Conservation (phyloP, 2,888 invertebrate species). For the Chouioia cunea region DNA sequence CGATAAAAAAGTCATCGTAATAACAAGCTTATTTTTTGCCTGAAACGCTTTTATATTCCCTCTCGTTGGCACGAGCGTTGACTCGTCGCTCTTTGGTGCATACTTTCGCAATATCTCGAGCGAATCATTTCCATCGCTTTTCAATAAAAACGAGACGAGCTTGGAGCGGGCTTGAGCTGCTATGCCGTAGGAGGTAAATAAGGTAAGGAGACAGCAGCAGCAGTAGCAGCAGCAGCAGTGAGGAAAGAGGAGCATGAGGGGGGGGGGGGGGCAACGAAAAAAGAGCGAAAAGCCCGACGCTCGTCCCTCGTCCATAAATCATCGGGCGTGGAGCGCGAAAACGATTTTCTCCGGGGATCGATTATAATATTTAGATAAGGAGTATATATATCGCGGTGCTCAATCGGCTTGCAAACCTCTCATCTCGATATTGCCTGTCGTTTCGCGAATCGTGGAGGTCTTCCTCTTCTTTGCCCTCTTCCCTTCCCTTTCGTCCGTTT, state of each 20-base stretch:
- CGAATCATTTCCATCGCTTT: slow-evolving; percentile 39
- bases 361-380: slow-evolving; percentile 44
- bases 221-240: not conserved
- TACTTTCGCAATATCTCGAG: slow-evolving; percentile 48
- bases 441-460: slow-evolving; percentile 39
- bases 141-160: slow-evolving; percentile 30
- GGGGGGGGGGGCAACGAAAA: slow-evolving; percentile 8
- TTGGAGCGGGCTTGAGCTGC: not conserved
- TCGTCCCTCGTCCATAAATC: slow-evolving; percentile 33
- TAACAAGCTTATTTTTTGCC: slow-evolving; percentile 49
- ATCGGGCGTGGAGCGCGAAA: slow-evolving; percentile 8
- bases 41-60: slow-evolving; percentile 50
- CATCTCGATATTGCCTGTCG: slow-evolving; percentile 6
- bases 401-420: slow-evolving; percentile 16
- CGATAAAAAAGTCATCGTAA: slow-evolving; percentile 11
- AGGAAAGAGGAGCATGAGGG: not conserved
- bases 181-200: not conserved
- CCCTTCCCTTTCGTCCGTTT: too few relatives aligned
- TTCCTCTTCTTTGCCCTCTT: not conserved
- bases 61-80: slow-evolving; percentile 11
- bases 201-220: too few relatives aligned
- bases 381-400: slow-evolving; percentile 24
- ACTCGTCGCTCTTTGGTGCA: slow-evolving; percentile 23
- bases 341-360: slow-evolving; percentile 43
- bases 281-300: slow-evolving; percentile 26